Evolutionary conservation across 2,888 invertebrate species (phyloP).

Genomic region (Drosophila atripex): DNA sequence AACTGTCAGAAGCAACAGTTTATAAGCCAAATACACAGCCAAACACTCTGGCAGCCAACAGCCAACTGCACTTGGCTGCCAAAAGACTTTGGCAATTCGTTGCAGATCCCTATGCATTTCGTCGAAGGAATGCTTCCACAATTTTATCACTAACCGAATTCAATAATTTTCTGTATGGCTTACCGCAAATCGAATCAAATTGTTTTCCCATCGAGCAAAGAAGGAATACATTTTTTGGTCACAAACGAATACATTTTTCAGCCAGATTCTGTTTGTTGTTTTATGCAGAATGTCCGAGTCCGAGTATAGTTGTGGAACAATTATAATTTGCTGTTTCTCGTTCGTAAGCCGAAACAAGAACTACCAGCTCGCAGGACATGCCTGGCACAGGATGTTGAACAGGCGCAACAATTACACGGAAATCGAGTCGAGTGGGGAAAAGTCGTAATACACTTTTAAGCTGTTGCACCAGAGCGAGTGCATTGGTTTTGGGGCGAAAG

Average conservation of each 20-base stretch:
- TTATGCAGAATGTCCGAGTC: background rate
- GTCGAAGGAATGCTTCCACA: conserved; percentile 11
- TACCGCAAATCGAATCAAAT: conserved; percentile 22
- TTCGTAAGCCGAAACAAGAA: conserved; percentile 15
- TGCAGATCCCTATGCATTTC: conserved; percentile 10
- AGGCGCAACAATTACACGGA: conserved; percentile 44
- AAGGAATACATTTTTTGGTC: conserved; percentile 7
- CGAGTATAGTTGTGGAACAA: conserved; percentile 1
- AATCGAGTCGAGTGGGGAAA: conserved; percentile 40
- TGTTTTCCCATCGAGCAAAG: background rate
- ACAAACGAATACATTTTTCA: conserved; percentile 6
- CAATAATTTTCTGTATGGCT: conserved; percentile 15
- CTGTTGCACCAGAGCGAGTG: conserved; percentile 61
- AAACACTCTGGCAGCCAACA: conserved; percentile 11
- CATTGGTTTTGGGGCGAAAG: conserved; percentile 25
- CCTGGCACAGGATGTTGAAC: conserved; percentile 9
- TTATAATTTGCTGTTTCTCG: conserved; percentile 3
- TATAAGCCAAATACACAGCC: conserved; percentile 39
- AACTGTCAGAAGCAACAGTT: conserved; percentile 55
- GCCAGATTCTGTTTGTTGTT: conserved; percentile 9
- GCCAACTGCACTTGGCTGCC: conserved; percentile 8
- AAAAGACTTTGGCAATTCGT: background rate
- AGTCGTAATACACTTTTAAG: conserved; percentile 65
- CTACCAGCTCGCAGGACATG: conserved; percentile 10
- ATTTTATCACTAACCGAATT: conserved; percentile 15